Conservation (phyloP, 2,113 vertebrate genomes). For the Calonectris borealis region DNA sequence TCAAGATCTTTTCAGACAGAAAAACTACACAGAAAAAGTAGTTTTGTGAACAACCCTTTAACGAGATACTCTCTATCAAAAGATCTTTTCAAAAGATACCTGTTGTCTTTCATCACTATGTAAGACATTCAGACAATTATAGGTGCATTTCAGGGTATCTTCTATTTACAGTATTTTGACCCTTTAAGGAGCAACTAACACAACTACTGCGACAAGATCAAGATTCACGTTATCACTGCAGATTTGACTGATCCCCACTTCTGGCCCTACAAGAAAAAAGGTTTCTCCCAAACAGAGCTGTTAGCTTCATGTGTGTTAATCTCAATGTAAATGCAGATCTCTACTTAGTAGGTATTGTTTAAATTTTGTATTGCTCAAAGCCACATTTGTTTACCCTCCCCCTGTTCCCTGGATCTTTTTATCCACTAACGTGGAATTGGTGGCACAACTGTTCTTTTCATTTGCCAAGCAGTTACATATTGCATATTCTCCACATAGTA, state of each 20-base stretch:
- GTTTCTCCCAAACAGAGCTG: not conserved
- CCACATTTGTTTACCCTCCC: not conserved
- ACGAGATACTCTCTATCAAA: not conserved
- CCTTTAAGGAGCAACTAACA: not conserved
- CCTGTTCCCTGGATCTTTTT: not conserved
- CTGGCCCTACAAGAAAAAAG: not conserved
- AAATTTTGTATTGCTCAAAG: not conserved
- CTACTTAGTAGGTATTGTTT: not conserved
- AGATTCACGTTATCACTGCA: not conserved
- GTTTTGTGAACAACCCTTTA: not conserved
- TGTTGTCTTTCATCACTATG: not conserved
- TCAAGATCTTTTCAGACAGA: not conserved
- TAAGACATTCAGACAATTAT: not conserved
- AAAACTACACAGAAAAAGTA: not conserved
- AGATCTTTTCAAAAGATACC: not conserved
- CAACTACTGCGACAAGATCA: not conserved
- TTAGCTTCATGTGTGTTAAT: not conserved
- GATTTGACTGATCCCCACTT: not conserved
- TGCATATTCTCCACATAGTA: not conserved
- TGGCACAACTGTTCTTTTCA: not conserved
- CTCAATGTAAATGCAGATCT: not conserved
- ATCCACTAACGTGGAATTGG: not conserved
- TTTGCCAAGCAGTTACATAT: not conserved
- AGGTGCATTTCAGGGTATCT: not conserved
- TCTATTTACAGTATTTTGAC: not conserved